Conservation (phyloP, 2,888 invertebrate species). For the Protodeltote pygarga region DNA sequence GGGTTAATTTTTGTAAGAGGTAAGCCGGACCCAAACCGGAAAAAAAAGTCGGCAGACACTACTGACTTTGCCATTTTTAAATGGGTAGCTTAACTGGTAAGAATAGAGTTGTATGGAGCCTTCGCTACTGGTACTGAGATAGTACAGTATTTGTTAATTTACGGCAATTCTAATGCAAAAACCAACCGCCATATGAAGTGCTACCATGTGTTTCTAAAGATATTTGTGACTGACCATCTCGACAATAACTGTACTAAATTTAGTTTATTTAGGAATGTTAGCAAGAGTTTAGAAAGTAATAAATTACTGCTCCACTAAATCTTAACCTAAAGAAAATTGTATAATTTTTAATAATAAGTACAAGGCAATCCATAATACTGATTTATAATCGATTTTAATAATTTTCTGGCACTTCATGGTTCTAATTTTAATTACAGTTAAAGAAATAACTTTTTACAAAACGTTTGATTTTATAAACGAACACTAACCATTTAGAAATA, state of each 20-base stretch:
- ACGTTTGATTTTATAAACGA: constrained; percentile 42
- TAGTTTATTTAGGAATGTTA: constrained; percentile 40
- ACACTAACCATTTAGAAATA: constrained; percentile 46
- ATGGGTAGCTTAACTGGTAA: too few species aligned
- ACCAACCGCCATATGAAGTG: too few species aligned
- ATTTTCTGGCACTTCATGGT: constrained; percentile 58
- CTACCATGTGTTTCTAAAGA: constrained; percentile 20
- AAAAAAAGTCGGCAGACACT: too few species aligned
- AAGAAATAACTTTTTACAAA: constrained; percentile 46
- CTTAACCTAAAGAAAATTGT: constrained; percentile 47
- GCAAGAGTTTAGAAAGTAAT: constrained; percentile 29
- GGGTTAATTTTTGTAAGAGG: too few species aligned
- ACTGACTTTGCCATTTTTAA: too few species aligned
- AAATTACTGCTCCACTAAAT: constrained; percentile 37
- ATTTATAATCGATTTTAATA: constrained; percentile 49
- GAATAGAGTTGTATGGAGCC: too few species aligned
- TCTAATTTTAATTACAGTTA: constrained; percentile 48
- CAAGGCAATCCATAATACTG: constrained; percentile 62
- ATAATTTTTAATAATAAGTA: constrained; percentile 55
- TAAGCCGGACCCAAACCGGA: too few species aligned
- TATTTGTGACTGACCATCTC: constrained; percentile 44
- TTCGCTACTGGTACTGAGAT: too few species aligned
- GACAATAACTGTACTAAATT: constrained; percentile 23
- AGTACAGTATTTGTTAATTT: too few species aligned
- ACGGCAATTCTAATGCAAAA: too few species aligned